phyloP scores from a whole-genome alignment of 2,888 invertebrate genomes.

The Tinea trinotella region DNA sequence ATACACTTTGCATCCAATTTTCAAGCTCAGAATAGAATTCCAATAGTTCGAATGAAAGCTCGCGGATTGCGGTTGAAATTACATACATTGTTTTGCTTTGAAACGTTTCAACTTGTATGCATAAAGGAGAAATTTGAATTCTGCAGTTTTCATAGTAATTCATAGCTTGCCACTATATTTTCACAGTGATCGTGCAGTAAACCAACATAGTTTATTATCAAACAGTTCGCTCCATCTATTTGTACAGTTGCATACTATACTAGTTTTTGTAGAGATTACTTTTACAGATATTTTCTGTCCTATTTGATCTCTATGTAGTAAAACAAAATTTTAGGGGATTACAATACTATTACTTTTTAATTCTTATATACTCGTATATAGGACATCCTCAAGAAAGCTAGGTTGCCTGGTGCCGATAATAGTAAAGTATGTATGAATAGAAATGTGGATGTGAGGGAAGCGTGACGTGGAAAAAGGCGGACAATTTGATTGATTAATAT shows the following conservation, averaged over 20 bases:
- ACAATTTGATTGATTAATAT: too few species aligned
- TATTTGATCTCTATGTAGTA: too few species aligned
- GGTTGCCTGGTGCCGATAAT: too few species aligned
- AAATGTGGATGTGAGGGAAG: too few species aligned
- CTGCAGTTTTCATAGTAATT: background rate
- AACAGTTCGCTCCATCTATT: background rate
- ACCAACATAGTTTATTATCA: background rate
- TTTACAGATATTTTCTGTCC: too few species aligned
- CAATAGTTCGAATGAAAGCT: conserved; percentile 4
- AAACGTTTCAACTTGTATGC: background rate
- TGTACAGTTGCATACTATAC: background rate
- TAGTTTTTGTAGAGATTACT: too few species aligned
- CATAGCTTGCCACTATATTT: background rate
- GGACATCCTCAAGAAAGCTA: too few species aligned
- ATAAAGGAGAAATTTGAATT: background rate
- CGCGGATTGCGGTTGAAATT: conserved; percentile 1
- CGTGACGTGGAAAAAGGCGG: too few species aligned
- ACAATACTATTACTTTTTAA: too few species aligned
- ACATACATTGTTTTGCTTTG: conserved; percentile 15
- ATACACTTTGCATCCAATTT: background rate
- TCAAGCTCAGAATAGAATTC: background rate
- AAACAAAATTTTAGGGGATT: too few species aligned
- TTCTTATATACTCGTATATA: too few species aligned
- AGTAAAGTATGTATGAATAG: too few species aligned
- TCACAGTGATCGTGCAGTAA: conserved; percentile 11